Evolutionary conservation across 2,113 vertebrate genomes (phyloP).

Genomic region (Thermophis baileyi): DNA sequence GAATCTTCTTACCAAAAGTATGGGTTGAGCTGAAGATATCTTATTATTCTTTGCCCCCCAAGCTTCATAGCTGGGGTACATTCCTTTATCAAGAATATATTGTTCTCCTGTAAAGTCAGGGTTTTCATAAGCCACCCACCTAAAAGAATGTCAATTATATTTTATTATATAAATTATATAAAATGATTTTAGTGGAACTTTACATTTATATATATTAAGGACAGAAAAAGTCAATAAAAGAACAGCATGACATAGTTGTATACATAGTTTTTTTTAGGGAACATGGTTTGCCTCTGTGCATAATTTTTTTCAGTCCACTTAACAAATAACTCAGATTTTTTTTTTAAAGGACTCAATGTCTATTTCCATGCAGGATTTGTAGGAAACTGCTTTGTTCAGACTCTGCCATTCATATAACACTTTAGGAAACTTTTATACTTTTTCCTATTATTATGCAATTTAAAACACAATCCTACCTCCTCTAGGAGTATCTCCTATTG

Average conservation of each 20-base stretch:
- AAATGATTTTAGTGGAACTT: neutral
- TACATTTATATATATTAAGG: neutral
- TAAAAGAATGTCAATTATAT: constrained; percentile 44
- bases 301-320: neutral
- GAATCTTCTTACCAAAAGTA: constrained; percentile 79
- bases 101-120: constrained; percentile 88
- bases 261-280: neutral
- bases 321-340: neutral
- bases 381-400: neutral
- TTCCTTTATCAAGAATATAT: constrained; percentile 87
- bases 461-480: neutral
- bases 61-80: constrained; percentile 81
- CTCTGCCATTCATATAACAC: neutral
- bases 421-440: neutral
- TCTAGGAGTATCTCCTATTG: neutral
- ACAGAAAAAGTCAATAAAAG: neutral
- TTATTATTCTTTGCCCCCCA: constrained; percentile 83
- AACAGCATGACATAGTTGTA: neutral
- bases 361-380: neutral
- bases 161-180: neutral
- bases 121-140: constrained; percentile 94
- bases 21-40: constrained; percentile 88
- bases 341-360: neutral
- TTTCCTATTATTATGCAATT: neutral
- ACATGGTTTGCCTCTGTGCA: neutral